These are phyloP conservation scores for Chlorodrepanis virens DNA, from an alignment of 2,113 vertebrate genomes.

Conservation along the genomic window DNA sequence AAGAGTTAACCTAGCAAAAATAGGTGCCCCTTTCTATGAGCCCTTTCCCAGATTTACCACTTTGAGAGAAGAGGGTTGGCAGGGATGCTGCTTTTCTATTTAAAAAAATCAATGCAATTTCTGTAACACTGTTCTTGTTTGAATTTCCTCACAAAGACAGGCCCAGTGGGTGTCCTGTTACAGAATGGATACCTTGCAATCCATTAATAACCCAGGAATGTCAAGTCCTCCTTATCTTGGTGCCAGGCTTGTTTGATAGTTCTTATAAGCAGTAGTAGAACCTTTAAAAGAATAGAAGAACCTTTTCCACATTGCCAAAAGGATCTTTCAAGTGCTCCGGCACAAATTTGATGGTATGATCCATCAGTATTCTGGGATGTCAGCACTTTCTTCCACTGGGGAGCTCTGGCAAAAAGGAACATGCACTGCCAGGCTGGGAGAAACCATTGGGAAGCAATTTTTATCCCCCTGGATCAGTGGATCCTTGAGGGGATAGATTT, in stretches of 20 bases:
- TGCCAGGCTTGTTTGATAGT: not conserved
- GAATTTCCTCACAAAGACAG: not conserved
- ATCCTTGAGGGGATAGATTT: not conserved
- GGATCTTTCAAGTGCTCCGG: not conserved
- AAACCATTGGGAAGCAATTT: not conserved
- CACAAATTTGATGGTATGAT: not conserved
- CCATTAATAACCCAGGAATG: accelerated
- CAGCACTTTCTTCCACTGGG: not conserved
- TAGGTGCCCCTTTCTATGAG: accelerated
- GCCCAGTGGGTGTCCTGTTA: not conserved
- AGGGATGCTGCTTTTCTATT: not conserved
- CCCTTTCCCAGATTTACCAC: not conserved
- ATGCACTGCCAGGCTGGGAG: not conserved
- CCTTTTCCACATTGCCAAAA: not conserved
- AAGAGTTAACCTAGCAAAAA: not conserved
- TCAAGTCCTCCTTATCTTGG: not conserved
- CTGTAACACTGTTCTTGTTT: not conserved
- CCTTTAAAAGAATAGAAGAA: not conserved
- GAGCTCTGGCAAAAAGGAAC: not conserved
- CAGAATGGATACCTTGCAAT: accelerated
- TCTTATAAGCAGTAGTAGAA: not conserved
- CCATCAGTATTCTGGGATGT: not conserved
- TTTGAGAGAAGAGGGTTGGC: not conserved
- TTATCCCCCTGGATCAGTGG: not conserved
- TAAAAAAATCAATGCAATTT: not conserved